phyloP scores from a whole-genome alignment of 1,140 invertebrate genomes.

The Heliconius himera region DNA sequence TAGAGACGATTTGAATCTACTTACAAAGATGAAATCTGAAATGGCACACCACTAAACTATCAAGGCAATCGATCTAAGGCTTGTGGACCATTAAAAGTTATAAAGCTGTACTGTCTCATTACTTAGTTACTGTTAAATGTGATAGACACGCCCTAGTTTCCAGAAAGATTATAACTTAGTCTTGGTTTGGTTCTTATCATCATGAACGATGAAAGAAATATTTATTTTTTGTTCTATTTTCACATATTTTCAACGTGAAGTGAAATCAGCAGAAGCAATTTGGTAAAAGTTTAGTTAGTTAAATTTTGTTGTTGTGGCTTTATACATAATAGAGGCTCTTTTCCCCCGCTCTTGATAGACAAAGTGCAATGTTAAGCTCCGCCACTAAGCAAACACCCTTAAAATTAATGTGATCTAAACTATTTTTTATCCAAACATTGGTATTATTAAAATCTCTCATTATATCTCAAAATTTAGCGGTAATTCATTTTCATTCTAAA shows the following conservation, averaged over 20 bases:
- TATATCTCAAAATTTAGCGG: too few relatives aligned
- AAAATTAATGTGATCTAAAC: too few relatives aligned
- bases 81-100: conserved; percentile 3
- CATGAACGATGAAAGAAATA: neutral
- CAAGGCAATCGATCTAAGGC: neutral
- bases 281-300: too few relatives aligned
- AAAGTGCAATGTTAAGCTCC: too few relatives aligned
- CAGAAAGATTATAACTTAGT: neutral
- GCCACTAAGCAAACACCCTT: too few relatives aligned
- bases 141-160: neutral
- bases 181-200: neutral
- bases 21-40: neutral
- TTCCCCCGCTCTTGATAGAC: too few relatives aligned
- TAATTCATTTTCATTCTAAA: too few relatives aligned
- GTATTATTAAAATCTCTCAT: too few relatives aligned
- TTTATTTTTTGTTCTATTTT: neutral
- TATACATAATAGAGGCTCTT: too few relatives aligned
- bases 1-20: neutral
- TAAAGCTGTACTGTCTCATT: neutral
- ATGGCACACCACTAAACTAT: neutral
- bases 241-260: neutral
- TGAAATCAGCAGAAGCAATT: too few relatives aligned
- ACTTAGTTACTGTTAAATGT: neutral
- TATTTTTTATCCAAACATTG: too few relatives aligned
- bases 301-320: too few relatives aligned